Evolutionary conservation across 2,797 vertebrate genomes (phyloP).

Genomic region (Syndactyla subalaris): DNA sequence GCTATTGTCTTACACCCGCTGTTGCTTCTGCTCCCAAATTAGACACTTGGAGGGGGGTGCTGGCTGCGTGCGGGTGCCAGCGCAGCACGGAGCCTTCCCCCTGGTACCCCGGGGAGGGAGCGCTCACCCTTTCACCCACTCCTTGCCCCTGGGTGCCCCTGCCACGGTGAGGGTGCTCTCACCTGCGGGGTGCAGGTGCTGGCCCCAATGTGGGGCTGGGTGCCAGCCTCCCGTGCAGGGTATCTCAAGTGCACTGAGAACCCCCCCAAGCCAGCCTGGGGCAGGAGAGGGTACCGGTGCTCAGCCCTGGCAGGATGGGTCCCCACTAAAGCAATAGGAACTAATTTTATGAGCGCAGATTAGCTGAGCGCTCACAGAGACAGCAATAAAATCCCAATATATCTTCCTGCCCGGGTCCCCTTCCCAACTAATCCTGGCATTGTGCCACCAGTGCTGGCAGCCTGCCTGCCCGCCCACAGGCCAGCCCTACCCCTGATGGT

Average conservation of each 20-base stretch:
- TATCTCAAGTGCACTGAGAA: accelerated
- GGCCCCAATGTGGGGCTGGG: background rate
- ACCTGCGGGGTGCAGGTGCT: background rate
- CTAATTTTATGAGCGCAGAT: constrained; percentile 4
- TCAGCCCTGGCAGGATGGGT: background rate
- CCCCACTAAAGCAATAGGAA: background rate
- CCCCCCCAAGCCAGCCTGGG: background rate
- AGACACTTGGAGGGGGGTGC: background rate
- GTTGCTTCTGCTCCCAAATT: constrained; percentile 57
- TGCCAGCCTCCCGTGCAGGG: background rate
- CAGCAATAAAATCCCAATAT: background rate
- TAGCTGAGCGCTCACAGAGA: background rate
- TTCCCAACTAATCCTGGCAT: background rate
- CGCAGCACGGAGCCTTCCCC: background rate
- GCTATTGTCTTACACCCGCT: constrained; percentile 56
- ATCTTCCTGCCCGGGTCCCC: background rate
- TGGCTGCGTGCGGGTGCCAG: background rate
- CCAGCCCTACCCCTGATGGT: background rate
- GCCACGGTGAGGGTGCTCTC: accelerated
- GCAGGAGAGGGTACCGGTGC: background rate
- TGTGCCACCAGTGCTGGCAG: background rate
- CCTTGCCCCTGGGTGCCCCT: background rate
- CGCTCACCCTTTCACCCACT: background rate
- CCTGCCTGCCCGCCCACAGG: background rate
- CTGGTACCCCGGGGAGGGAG: background rate